phyloP scores from a whole-genome alignment of 2,888 invertebrate species.

The Oxyscelio sp. region DNA sequence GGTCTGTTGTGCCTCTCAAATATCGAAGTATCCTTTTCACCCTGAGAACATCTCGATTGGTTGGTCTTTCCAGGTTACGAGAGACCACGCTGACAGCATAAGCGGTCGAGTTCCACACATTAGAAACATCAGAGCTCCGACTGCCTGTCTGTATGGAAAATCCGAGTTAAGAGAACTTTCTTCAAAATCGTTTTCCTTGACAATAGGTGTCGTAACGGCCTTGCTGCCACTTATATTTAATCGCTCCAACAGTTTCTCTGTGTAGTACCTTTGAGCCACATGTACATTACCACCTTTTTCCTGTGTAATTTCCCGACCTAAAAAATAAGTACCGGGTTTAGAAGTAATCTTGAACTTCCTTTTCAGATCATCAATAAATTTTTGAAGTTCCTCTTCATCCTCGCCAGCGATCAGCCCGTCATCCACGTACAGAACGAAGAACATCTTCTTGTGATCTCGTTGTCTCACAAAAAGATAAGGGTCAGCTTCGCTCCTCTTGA shows the following conservation, averaged over 20 bases:
- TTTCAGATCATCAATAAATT: conserved; percentile 43
- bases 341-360: conserved; percentile 56
- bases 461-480: conserved; percentile 48
- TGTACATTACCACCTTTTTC: conserved; percentile 25
- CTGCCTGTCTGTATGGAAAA: conserved; percentile 75
- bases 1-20: conserved; percentile 77
- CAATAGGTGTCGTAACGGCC: conserved; percentile 52
- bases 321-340: conserved; percentile 33
- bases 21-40: conserved; percentile 82
- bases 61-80: conserved; percentile 75
- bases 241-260: conserved; percentile 34
- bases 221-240: conserved; percentile 59
- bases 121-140: conserved; percentile 82
- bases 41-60: conserved; percentile 75
- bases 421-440: conserved; percentile 51
- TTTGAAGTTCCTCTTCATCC: conserved; percentile 15
- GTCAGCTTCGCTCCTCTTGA: conserved; percentile 35
- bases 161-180: conserved; percentile 27
- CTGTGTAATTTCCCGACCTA: conserved; percentile 56
- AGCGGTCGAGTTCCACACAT: conserved; percentile 79
- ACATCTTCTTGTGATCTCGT: conserved; percentile 8
- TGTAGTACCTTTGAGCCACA: conserved; percentile 46
- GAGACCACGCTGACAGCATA: conserved; percentile 79
- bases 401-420: conserved; percentile 47
- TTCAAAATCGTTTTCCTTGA: conserved; percentile 46